Conservation (phyloP, 2,888 invertebrate species). For the Cryptus armator region DNA sequence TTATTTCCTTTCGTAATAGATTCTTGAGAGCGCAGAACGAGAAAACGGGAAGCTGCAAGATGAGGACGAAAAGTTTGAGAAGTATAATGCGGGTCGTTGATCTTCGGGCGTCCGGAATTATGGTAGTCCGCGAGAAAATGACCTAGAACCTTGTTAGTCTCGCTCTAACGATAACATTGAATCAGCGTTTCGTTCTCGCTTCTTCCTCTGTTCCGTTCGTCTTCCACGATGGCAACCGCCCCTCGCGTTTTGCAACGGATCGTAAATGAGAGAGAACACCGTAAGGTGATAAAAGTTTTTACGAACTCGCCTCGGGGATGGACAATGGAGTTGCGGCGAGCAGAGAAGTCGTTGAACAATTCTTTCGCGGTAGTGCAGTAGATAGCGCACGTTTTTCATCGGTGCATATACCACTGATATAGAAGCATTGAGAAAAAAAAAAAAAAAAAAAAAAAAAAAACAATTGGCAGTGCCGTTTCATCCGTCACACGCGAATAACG, state of each 20-base stretch:
- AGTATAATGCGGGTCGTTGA: constrained; percentile 52
- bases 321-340: constrained; percentile 32
- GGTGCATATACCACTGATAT: background rate
- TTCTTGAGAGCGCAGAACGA: background rate
- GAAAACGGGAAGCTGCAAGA: background rate
- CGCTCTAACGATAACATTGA: constrained; percentile 49
- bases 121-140: constrained; percentile 37
- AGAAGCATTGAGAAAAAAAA: constrained; percentile 8
- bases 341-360: constrained; percentile 6
- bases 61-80: constrained; percentile 11
- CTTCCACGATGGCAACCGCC: background rate
- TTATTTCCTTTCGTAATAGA: constrained; percentile 29
- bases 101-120: constrained; percentile 29
- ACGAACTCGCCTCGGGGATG: constrained; percentile 30
- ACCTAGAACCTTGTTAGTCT: constrained; percentile 45
- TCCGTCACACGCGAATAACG: background rate
- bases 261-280: constrained; percentile 47
- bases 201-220: background rate
- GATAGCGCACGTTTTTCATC: background rate
- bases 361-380: background rate
- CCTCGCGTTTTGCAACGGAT: constrained; percentile 29
- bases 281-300: constrained; percentile 54
- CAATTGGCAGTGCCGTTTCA: background rate
- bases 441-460: background rate
- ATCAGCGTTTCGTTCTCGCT: constrained; percentile 48